Evolutionary conservation across 2,113 vertebrate genomes (phyloP), one percentile per base, ranked within the genome.

Genomic region (Daphoenositta chrysoptera): DNA sequence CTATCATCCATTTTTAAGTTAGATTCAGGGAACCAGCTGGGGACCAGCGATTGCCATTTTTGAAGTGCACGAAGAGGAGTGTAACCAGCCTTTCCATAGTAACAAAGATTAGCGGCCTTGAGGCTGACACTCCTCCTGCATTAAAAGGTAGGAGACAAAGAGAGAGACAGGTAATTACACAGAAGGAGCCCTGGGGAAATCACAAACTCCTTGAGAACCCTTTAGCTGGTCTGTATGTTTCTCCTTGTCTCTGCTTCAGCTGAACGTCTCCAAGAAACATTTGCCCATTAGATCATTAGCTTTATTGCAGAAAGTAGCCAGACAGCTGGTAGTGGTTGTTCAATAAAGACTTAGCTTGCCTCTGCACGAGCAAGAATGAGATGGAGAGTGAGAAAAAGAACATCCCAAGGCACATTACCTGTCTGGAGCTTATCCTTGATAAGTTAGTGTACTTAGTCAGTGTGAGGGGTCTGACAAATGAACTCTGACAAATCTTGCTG

Each of bases 121-220:
- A 95, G 89, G 79, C 94, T 95, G 91, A 87, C 95, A 95, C 82
- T 94, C 90, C 93, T 95, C 87, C 82, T 48, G 88, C 92, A 90
- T 93, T 96, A 94, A 58, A 87, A 95, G 94, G 82, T 75, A 92
- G 82, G 78, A 94, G 87, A 90, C 89, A 96, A 96, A 96, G 90
- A 89, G 44, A 96, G 37, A 97, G 96, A 97, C 93, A 94, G 95
- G 92, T 94, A 97, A 97, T 96, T 95, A 96, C 92, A 87, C 0
- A 83, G 81, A 87, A 96, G 33, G 54, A 95, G 82, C 93, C 94
- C 93, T 61, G 61, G 89, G 96, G 95, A 95, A 96, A 96, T 88
- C 79, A 87, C 87, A 93, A 87, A 76, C 81, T 83, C 90, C 88
- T 85, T 8, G 35, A 97, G 89, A 97, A 94, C 66, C 72, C 92